phyloP scores from a whole-genome alignment of 1,140 invertebrate genomes.

The Drosophila suzukii region DNA sequence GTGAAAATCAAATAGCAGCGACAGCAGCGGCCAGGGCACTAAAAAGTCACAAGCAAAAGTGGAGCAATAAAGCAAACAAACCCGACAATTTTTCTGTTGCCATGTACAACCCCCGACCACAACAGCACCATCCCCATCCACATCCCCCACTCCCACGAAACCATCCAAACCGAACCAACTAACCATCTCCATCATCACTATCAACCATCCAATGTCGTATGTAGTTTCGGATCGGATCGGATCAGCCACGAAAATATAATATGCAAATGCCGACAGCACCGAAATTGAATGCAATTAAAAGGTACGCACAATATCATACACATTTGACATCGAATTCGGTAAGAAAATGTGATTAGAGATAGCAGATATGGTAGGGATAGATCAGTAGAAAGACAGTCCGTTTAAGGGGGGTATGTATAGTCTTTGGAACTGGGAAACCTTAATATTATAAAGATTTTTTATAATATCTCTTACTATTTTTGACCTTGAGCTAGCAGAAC shows the following conservation, averaged over 20 bases:
- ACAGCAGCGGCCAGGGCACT: conserved; percentile 67
- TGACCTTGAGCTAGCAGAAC: neutral
- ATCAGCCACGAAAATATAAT: conserved; percentile 49
- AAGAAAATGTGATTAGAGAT: conserved; percentile 1
- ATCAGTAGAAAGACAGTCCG: neutral
- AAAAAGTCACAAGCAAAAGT: conserved; percentile 80
- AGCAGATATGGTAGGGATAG: neutral
- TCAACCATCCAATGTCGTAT: conserved; percentile 12
- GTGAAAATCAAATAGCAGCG: conserved; percentile 80
- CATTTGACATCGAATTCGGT: neutral
- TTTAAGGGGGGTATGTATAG: neutral
- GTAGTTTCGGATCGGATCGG: conserved; percentile 17
- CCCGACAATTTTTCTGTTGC: conserved; percentile 58
- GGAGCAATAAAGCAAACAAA: conserved; percentile 79
- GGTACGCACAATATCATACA: conserved; percentile 36
- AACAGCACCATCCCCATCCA: conserved; percentile 12
- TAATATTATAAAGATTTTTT: neutral
- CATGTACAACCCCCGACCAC: conserved; percentile 42
- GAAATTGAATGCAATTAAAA: conserved; percentile 43
- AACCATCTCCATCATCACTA: conserved; percentile 19
- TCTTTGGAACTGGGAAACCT: neutral
- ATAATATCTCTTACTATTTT: neutral
- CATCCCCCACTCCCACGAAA: conserved; percentile 6
- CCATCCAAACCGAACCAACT: conserved; percentile 10
- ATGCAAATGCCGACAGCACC: conserved; percentile 43